These are phyloP conservation scores for Dendrolimus punctatus DNA, from an alignment of 1,140 invertebrate genomes.

Conservation along the genomic window DNA sequence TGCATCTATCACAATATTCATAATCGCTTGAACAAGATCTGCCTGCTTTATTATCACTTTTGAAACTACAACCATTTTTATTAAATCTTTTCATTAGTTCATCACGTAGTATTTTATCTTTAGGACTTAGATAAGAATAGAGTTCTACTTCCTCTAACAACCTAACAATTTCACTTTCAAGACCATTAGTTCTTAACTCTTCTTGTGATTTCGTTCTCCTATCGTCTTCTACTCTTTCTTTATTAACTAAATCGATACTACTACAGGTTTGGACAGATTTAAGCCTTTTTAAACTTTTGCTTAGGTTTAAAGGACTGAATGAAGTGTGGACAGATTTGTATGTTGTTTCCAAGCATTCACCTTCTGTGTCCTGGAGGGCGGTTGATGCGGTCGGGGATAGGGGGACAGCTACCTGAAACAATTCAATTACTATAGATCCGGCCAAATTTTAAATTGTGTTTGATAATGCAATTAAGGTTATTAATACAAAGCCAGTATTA, in stretches of 20 bases:
- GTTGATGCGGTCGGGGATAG: conserved; percentile 12
- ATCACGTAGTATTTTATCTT: neutral
- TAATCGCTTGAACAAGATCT: too few species aligned
- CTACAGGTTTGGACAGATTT: too few species aligned
- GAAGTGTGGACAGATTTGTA: conserved; percentile 16
- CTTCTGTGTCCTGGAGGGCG: conserved; percentile 6
- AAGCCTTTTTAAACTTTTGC: too few species aligned
- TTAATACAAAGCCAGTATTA: too few species aligned
- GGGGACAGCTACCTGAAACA: conserved; percentile 26
- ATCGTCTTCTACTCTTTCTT: conserved; percentile 5
- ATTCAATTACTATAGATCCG: neutral
- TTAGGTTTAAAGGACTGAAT: conserved; percentile 13
- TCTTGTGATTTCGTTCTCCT: conserved; percentile 29
- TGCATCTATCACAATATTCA: too few species aligned
- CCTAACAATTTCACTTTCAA: conserved; percentile 3
- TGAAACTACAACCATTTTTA: too few species aligned
- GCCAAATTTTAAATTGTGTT: too few species aligned
- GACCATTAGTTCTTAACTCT: conserved; percentile 14
- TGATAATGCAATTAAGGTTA: too few species aligned
- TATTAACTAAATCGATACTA: neutral
- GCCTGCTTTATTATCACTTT: too few species aligned
- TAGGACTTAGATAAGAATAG: too few species aligned
- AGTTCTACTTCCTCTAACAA: neutral
- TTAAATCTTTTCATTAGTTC: too few species aligned
- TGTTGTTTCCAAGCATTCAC: conserved; percentile 10